Evolutionary conservation across 2,888 invertebrate genomes (phyloP).

Genomic region (Lepidochitona cinerea): DNA sequence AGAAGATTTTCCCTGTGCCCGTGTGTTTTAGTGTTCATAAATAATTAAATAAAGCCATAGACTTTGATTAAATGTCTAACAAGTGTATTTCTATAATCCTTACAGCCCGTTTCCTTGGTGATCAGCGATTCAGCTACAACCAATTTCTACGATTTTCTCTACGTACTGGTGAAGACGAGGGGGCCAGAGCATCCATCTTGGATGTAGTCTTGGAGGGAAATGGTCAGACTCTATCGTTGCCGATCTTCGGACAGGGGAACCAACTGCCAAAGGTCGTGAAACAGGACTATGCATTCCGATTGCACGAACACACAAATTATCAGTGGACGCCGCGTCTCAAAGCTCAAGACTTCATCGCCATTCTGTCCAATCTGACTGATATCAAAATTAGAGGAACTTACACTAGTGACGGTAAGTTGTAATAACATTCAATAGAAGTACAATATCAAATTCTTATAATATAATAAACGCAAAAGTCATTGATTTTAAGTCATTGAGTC

Average conservation of each 20-base stretch:
- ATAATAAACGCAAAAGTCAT: too few species aligned
- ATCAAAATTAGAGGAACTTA: conserved; percentile 96
- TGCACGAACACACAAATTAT: conserved; percentile 92
- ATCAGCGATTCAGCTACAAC: conserved; percentile 86
- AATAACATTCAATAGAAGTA: too few species aligned
- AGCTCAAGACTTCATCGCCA: conserved; percentile 90
- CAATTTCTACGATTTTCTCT: conserved; percentile 92
- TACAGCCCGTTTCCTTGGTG: conserved; percentile 78
- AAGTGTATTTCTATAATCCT: too few species aligned
- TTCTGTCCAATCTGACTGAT: conserved; percentile 93
- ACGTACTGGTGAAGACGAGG: conserved; percentile 83
- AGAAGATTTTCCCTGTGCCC: too few species aligned
- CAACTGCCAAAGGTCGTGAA: conserved; percentile 77
- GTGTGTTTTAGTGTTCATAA: too few species aligned
- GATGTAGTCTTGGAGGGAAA: conserved; percentile 94
- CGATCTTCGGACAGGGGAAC: conserved; percentile 94
- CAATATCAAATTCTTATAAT: too few species aligned
- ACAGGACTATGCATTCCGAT: conserved; percentile 81
- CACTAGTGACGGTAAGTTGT: conserved; percentile 79
- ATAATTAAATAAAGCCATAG: too few species aligned
- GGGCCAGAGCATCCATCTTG: conserved; percentile 82
- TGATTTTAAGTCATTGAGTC: too few species aligned
- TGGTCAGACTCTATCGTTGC: conserved; percentile 82
- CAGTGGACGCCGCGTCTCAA: conserved; percentile 95
- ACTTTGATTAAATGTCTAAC: too few species aligned